Evolutionary conservation across 2,797 vertebrate genomes (phyloP).

Genomic region (Threskiornis aethiopicus): DNA sequence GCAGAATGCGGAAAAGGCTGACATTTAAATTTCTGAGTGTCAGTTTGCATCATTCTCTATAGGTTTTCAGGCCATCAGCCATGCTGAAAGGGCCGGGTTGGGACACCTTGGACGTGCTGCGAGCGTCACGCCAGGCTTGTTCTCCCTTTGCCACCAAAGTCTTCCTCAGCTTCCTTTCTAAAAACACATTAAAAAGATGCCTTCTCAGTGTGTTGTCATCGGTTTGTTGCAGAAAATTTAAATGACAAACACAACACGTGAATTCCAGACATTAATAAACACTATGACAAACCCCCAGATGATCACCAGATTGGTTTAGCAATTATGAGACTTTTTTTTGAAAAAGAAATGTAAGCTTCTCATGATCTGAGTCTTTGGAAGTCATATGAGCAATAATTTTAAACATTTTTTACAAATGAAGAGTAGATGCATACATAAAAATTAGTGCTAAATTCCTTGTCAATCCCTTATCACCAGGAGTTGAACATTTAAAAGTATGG

Average conservation of each 20-base stretch:
- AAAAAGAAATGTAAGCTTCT: not conserved
- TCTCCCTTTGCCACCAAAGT: not conserved
- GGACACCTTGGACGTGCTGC: not conserved
- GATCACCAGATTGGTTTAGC: not conserved
- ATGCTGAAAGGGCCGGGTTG: not conserved
- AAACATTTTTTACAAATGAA: not conserved
- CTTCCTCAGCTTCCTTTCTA: not conserved
- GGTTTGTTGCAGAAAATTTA: not conserved
- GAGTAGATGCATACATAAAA: not conserved
- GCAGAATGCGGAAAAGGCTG: not conserved
- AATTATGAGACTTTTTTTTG: not conserved
- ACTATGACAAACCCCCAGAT: not conserved
- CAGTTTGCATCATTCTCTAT: fast-evolving
- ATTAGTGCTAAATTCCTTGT: not conserved
- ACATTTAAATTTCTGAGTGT: not conserved
- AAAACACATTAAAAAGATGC: not conserved
- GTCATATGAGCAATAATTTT: not conserved
- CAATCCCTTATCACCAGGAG: not conserved
- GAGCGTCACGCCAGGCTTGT: not conserved
- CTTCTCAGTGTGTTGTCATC: not conserved
- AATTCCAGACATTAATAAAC: not conserved
- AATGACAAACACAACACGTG: not conserved
- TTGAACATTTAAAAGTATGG: not conserved
- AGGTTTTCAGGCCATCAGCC: not conserved
- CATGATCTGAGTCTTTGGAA: not conserved